Conservation (phyloP, 2,113 vertebrate species). For the Seriola quinqueradiata region DNA sequence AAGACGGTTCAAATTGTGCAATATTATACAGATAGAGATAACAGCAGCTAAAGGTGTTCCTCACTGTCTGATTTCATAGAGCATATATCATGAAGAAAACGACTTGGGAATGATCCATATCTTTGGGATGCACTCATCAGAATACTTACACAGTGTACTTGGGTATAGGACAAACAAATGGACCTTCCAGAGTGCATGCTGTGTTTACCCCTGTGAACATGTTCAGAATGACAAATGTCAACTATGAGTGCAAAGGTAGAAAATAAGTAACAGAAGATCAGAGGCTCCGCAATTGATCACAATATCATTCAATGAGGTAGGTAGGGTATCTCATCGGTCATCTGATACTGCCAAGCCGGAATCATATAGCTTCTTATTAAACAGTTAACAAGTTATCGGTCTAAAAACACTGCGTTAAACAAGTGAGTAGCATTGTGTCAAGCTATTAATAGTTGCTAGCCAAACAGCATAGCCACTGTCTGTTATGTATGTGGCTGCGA, state of each 20-base stretch:
- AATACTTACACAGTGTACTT: slow-evolving; percentile 32
- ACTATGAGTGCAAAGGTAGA: slow-evolving; percentile 23
- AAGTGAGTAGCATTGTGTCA: neutral
- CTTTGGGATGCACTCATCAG: neutral
- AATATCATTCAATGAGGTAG: slow-evolving; percentile 1
- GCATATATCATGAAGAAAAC: neutral
- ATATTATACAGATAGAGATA: neutral
- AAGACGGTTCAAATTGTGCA: neutral
- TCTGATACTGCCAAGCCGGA: neutral
- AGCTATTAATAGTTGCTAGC: slow-evolving; percentile 1
- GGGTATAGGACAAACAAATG: slow-evolving; percentile 11
- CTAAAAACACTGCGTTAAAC: neutral
- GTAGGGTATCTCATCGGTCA: neutral
- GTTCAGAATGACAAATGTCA: neutral
- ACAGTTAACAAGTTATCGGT: neutral
- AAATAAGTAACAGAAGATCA: neutral
- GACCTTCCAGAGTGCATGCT: slow-evolving; percentile 17
- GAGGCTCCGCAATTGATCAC: neutral
- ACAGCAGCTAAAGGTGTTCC: too few relatives aligned
- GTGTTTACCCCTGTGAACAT: neutral
- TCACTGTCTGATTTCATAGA: neutral
- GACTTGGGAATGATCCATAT: neutral
- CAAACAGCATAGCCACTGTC: neutral
- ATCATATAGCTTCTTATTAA: neutral
- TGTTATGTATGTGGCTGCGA: neutral